phyloP scores from a whole-genome alignment of 2,797 vertebrate species.

The Catamblyrhynchus diadema region DNA sequence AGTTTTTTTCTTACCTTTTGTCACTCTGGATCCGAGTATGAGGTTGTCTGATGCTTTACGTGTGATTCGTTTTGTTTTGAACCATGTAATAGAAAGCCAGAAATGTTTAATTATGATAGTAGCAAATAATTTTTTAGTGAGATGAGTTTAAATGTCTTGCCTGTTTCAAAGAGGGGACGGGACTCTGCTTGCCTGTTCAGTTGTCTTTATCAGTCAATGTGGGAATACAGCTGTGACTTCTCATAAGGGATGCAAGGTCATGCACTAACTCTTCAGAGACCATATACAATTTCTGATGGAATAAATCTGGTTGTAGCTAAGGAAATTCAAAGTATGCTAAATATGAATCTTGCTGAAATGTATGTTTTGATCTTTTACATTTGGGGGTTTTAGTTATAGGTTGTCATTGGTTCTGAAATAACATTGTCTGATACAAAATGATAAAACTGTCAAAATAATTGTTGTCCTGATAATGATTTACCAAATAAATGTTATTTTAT shows the following conservation, averaged over 20 bases:
- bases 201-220: constrained; percentile 66
- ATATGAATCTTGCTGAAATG: constrained; percentile 23
- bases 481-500: not conserved
- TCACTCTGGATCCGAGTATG: not conserved
- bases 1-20: not conserved
- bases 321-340: constrained; percentile 52
- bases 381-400: not conserved
- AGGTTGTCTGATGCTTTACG: not conserved
- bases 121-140: not conserved
- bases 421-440: not conserved
- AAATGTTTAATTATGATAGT: not conserved
- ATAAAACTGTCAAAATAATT: not conserved
- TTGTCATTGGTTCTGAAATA: not conserved
- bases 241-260: constrained; percentile 63
- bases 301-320: constrained; percentile 57
- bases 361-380: not conserved
- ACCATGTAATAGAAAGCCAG: not conserved
- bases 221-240: constrained; percentile 69
- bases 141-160: constrained; percentile 18
- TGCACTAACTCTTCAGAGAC: constrained; percentile 58
- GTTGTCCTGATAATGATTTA: not conserved
- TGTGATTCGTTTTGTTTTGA: not conserved
- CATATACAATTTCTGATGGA: constrained; percentile 61
- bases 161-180: not conserved
- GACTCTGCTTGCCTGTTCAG: constrained; percentile 27